A percentile compares a stretch with the other conserved stretches of the same genome.
Evolutionary conservation across 1,140 invertebrate genomes (phyloP).

Genomic region (Eupristina koningsbergeri): DNA sequence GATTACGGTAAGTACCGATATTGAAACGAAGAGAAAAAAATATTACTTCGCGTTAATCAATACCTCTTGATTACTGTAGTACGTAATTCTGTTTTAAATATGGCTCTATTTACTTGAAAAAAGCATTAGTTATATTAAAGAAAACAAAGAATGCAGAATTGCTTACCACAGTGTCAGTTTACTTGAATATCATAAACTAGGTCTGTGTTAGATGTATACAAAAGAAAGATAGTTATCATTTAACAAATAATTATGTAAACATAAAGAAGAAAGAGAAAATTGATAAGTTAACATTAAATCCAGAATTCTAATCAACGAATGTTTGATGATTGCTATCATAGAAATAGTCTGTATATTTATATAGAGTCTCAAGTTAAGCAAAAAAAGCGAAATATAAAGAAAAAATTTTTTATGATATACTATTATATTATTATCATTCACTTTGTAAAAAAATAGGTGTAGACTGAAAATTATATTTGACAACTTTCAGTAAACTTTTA

Average conservation of each 20-base stretch:
- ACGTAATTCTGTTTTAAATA: slow-evolving; percentile 41
- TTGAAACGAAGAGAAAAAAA: slow-evolving; percentile 43
- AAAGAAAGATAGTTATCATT: slow-evolving; percentile 36
- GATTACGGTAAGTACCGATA: slow-evolving; percentile 71
- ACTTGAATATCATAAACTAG: slow-evolving; percentile 36
- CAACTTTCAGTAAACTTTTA: slow-evolving; percentile 48
- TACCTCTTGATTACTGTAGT: slow-evolving; percentile 22
- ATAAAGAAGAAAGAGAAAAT: slow-evolving; percentile 30
- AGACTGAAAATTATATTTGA: slow-evolving; percentile 43
- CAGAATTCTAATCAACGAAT: slow-evolving; percentile 33
- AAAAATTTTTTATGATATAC: slow-evolving; percentile 57
- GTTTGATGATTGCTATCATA: slow-evolving; percentile 39
- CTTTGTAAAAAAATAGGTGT: slow-evolving; percentile 58
- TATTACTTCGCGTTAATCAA: slow-evolving; percentile 33
- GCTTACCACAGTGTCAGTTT: slow-evolving; percentile 39
- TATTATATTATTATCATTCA: slow-evolving; percentile 57
- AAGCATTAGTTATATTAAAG: slow-evolving; percentile 27
- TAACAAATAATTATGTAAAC: slow-evolving; percentile 16
- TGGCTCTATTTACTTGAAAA: slow-evolving; percentile 8
- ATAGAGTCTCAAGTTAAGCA: slow-evolving; percentile 33
- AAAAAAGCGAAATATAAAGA: slow-evolving; percentile 34
- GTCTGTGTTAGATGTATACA: slow-evolving; percentile 37
- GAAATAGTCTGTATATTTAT: slow-evolving; percentile 48
- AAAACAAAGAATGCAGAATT: slow-evolving; percentile 32
- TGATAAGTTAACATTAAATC: slow-evolving; percentile 12